Evolutionary conservation across 2,113 vertebrate genomes (phyloP).

Genomic region (Pedionomus torquatus): DNA sequence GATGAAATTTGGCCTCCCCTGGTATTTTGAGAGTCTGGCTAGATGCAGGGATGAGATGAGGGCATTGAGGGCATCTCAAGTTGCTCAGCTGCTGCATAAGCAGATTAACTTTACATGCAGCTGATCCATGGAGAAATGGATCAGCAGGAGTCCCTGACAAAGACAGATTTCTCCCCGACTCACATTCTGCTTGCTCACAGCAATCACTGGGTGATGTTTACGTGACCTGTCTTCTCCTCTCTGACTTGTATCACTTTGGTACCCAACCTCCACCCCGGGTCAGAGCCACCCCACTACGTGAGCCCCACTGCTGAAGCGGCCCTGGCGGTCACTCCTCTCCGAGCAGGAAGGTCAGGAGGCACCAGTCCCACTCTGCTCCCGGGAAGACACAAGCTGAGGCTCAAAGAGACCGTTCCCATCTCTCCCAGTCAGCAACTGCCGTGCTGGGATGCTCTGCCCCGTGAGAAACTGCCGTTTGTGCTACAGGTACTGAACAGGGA

Average conservation of each 20-base stretch:
- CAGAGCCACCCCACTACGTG: not conserved
- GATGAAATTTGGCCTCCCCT: not conserved
- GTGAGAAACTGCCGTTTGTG: not conserved
- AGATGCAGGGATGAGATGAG: slow-evolving; percentile 11
- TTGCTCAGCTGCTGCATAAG: slow-evolving; percentile 51
- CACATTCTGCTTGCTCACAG: slow-evolving; percentile 58
- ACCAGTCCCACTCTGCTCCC: not conserved
- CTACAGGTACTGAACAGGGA: not conserved
- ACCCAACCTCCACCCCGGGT: not conserved
- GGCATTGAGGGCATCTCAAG: slow-evolving; percentile 36
- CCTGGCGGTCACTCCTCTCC: not conserved
- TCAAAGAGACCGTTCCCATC: not conserved
- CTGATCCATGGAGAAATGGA: slow-evolving; percentile 50
- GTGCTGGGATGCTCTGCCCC: not conserved
- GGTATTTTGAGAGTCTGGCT: not conserved
- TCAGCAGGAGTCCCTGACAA: slow-evolving; percentile 50
- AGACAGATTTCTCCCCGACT: slow-evolving; percentile 15
- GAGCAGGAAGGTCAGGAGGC: not conserved
- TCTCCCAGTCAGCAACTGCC: not conserved
- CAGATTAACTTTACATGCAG: slow-evolving; percentile 28
- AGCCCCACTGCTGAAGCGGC: not conserved
- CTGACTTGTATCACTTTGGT: not conserved
- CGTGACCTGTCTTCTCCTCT: not conserved
- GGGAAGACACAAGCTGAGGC: not conserved
- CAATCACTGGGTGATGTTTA: slow-evolving; percentile 8